phyloP scores from a whole-genome alignment of 2,797 vertebrate genomes.

The Chrosomus eos region DNA sequence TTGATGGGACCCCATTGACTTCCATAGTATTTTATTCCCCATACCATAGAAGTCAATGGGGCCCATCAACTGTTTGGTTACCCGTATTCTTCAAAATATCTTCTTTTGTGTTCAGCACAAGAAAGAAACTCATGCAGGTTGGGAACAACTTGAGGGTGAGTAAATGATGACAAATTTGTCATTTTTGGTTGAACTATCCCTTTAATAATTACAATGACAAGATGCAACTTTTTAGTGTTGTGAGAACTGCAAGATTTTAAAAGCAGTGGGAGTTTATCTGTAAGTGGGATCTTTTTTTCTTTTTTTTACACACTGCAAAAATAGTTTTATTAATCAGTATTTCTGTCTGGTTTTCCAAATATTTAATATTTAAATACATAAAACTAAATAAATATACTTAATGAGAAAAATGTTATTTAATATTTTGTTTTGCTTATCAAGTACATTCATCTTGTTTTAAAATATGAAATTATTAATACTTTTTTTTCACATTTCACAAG shows the following conservation, averaged over 20 bases:
- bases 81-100: too few species aligned
- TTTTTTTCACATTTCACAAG: background rate
- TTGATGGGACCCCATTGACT: too few species aligned
- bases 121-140: too few species aligned
- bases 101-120: too few species aligned
- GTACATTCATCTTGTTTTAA: background rate
- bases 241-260: background rate
- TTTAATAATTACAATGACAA: background rate
- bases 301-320: background rate
- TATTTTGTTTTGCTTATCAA: background rate
- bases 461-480: background rate
- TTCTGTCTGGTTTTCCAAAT: background rate
- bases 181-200: too few species aligned
- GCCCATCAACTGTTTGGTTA: too few species aligned
- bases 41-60: too few species aligned
- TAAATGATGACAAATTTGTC: too few species aligned
- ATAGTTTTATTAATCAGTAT: background rate
- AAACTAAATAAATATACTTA: background rate
- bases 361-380: background rate
- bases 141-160: too few species aligned
- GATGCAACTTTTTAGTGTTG: background rate
- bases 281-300: background rate
- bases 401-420: background rate
- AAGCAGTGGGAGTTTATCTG: conserved; percentile 3
- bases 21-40: too few species aligned